Evolutionary conservation across 2,113 vertebrate species (phyloP), one percentile per base, ranked within the genome.

Genomic region (Oryzias melastigma): DNA sequence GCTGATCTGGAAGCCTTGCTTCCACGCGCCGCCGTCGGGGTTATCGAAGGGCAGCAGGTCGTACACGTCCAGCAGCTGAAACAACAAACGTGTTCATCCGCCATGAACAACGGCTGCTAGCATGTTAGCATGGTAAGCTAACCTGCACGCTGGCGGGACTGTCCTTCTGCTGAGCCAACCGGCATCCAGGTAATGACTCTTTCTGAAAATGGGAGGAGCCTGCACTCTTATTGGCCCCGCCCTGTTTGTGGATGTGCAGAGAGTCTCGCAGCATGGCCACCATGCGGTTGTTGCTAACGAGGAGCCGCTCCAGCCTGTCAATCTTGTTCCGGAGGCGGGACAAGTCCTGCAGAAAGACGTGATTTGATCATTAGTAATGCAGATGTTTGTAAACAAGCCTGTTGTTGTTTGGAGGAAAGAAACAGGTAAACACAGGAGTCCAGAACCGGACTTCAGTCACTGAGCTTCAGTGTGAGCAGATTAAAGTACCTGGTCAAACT

Each of bases 1-100:
- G 7, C 78, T 83, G 73, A 98, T 96, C 43, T 95, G 92, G 46
- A 98, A 98, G 12, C 96, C 96, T 87, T 98, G 96, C 68, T 97
- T 98, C 96, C 96, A 98, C 68, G 92, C 93, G 1, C 96, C 95
- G 46, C 95, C 96, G 75, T 96, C 93, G 25, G 91, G 92, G 83
- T 98, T 98, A 85, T 98, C 94, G 3, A 98, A 98, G 59, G 92
- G 89, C 78, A 98, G 91, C 56, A 96, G 76, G 53, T 93, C 73
- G 27, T 97, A 96, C 58, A 98, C 92, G 72, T 97, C 93, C 84
- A 95, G 84, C 91, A 98, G 93, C 96, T 98, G 42, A 7, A 14
- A 54, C 14, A 65, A 18, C 8, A 49, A 17, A 19, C 27, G 14
- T 18, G 14, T 2, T 2, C 4, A 2, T 52, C 7, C 16, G 48